Base-by-base conservation (phyloP, 1,140 invertebrate genomes). In the Cataglyphis hispanica region DNA sequence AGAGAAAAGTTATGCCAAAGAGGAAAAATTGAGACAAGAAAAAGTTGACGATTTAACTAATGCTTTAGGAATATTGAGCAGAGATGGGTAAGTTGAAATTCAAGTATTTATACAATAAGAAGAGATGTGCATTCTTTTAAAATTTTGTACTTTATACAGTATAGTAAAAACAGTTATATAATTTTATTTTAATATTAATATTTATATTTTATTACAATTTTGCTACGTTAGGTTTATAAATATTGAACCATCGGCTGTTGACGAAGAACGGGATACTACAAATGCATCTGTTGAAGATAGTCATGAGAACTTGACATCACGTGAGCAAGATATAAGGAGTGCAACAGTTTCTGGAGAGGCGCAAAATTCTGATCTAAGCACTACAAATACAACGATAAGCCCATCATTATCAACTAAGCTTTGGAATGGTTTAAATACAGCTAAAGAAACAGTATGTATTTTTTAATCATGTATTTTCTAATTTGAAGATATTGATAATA, bases 1-100 rank as follows among this genome's bases (percentile, higher is more conserved):
- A 91, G 96, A 98, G 93, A 97, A 98, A 91, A 98, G 97, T 90
- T 98, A 98, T 94, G 97, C 97, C 10, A 97, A 97, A 91, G 97
- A 98, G 90, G 96, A 97, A 85, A 97, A 96, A 93, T 91, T 98
- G 58, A 96, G 96, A 86, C 96, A 97, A 92, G 96, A 97, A 72
- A 97, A 97, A 92, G 92, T 95, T 34, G 97, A 97, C 70, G 97
- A 97, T 89, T 92, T 97, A 64, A 95, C 93, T 89, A 96, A 95
- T 91, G 95, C 97, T 92, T 95, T 97, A 72, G 96, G 96, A 86
- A 96, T 97, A 93, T 93, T 97, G 89, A 94, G 96, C 25, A 96
- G 96, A 92, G 97, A 97, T 95, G 96, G 96, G 96, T 97, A 94
- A 96, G 94, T 8, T 22, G 4, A 53, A 40, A 86, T 46, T 34